These are phyloP conservation scores for Gryon sp. DNA, from an alignment of 1,140 invertebrate genomes.

Conservation along the genomic window DNA sequence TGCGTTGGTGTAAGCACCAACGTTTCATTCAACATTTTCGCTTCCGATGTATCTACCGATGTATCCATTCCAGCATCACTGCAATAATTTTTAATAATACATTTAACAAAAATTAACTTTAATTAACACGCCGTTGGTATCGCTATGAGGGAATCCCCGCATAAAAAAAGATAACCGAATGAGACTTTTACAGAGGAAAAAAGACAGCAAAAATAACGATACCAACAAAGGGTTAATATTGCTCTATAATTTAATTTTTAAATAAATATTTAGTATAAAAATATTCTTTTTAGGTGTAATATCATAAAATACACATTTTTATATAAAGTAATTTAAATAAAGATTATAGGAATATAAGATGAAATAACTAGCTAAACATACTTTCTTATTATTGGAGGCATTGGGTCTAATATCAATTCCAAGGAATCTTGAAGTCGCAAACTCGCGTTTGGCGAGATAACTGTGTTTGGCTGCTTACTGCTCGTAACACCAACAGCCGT, in stretches of 20 bases:
- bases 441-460: conserved; percentile 81
- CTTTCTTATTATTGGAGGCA: conserved; percentile 77
- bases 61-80: conserved; percentile 75
- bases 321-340: no score
- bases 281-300: no score
- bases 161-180: no score
- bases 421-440: conserved; percentile 83
- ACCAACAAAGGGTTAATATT: no score
- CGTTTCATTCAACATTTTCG: conserved; percentile 75
- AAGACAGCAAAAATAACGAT: no score
- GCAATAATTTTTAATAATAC: background rate
- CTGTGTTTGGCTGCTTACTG: conserved; percentile 74
- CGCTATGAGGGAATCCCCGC: no score
- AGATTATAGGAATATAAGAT: no score
- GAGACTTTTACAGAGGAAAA: no score
- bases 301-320: no score
- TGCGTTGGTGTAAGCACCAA: conserved; percentile 73
- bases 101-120: background rate
- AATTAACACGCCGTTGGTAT: no score
- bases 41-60: conserved; percentile 74
- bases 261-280: background rate
- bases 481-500: conserved; percentile 84
- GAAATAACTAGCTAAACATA: conserved; percentile 44
- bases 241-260: background rate
- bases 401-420: conserved; percentile 82